Base-by-base conservation (phyloP, 2,888 invertebrate genomes). In the Hydriomena furcata region DNA sequence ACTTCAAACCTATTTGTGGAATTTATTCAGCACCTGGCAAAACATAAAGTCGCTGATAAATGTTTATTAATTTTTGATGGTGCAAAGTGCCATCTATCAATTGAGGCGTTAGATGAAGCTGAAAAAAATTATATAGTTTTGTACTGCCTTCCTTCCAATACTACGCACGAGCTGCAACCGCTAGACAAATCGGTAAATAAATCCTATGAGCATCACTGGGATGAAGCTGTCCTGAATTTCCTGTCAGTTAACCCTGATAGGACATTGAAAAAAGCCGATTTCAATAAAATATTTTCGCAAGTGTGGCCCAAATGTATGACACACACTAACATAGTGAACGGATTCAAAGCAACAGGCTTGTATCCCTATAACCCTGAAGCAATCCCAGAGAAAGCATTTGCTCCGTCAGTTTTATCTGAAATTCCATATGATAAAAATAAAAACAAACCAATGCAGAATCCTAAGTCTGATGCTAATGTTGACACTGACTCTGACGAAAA, bases 31-130 rank as follows among this genome's bases (percentile, higher is more conserved):
- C 60, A 64, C 38, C 42, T 45, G 1, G 55, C 37, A 0, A 25
- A 58, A 31, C 28, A 53, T 32, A 66, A 58, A 36, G 17, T 24
- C 13, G 42, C 55, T 7, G 58, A 58, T 5, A 55, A 49, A 35
- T 63, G 60, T 36, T 30, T 64, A 1, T 48, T 65, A 4, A 54
- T 65, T 10, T 68, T 65, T 48, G 63, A 68, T 50, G 65, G 64
- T 1, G 59, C 60, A 7, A 12, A 38, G 1, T 60, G 35, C 0
- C 57, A 58, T 25, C 17, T 10, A 27, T 4, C 11, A 47, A 52
- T n/a, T 12, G 12, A 12, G 5, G 1, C n/a, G 13, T 45, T 55
- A 0, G 63, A 60, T 6, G 54, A 36, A 30, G 63, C 63, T 25
- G 60, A 40, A 1, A 40, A 30, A 40, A 4, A 7, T 21, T 4